Conservation (phyloP, 2,888 invertebrate genomes). For the Junonia oenone region DNA sequence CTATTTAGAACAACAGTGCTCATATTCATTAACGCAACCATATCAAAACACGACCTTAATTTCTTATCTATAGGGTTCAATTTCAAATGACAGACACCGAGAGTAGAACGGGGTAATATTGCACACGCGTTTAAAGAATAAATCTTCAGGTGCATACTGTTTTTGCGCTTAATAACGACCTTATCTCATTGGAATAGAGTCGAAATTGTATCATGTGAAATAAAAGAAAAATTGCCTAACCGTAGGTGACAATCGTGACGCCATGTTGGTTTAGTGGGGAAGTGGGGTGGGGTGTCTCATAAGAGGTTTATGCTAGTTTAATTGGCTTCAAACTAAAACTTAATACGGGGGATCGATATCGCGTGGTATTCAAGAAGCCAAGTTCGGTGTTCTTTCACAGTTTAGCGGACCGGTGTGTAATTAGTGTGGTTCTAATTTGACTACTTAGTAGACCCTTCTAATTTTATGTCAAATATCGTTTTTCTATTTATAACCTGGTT, state of each 20-base stretch:
- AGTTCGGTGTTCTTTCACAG: slow-evolving; percentile 36
- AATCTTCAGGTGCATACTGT: slow-evolving; percentile 55
- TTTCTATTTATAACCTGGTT: not conserved
- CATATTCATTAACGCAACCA: slow-evolving; percentile 38
- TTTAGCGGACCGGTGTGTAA: slow-evolving; percentile 28
- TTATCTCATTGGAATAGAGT: slow-evolving; percentile 37
- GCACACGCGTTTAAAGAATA: slow-evolving; percentile 64
- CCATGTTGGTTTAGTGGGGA: slow-evolving; percentile 72
- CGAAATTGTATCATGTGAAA: slow-evolving; percentile 22
- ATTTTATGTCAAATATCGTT: not conserved
- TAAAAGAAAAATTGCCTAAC: slow-evolving; percentile 40
- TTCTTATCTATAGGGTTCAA: slow-evolving; percentile 20
- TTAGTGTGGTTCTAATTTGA: slow-evolving; percentile 27
- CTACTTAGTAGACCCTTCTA: slow-evolving; percentile 12
- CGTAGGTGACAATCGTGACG: slow-evolving; percentile 74
- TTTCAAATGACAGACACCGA: slow-evolving; percentile 24
- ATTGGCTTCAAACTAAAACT: slow-evolving; percentile 69
- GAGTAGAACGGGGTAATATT: slow-evolving; percentile 57
- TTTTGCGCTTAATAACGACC: slow-evolving; percentile 27
- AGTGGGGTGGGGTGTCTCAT: slow-evolving; percentile 67
- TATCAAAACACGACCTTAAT: slow-evolving; percentile 35
- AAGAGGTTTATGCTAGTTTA: slow-evolving; percentile 71
- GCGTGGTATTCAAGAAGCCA: slow-evolving; percentile 52
- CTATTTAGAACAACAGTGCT: slow-evolving; percentile 61
- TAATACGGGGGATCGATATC: slow-evolving; percentile 51